phyloP scores from a whole-genome alignment of 1,140 invertebrate genomes.

The Penaeus vannamei region DNA sequence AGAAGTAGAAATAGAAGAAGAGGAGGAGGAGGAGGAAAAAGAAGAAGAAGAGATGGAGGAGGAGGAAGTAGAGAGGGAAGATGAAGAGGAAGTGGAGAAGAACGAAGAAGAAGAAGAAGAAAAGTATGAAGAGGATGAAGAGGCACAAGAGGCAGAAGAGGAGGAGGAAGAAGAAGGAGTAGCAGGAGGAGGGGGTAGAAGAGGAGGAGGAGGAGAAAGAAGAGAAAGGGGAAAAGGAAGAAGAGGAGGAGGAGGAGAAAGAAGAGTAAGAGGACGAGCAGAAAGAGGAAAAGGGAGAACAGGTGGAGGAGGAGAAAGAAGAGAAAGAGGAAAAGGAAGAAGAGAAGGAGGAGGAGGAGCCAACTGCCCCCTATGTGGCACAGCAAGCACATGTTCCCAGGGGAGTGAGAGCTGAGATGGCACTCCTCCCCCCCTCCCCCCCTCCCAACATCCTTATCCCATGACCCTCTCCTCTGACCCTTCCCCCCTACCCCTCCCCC shows the following conservation, averaged over 20 bases:
- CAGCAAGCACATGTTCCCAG: background rate
- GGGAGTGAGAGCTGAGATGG: too few species aligned
- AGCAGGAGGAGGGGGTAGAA: background rate
- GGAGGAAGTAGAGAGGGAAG: background rate
- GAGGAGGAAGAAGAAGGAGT: background rate
- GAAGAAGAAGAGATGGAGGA: background rate
- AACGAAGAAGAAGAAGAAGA: background rate
- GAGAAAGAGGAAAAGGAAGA: background rate
- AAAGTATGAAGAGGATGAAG: background rate
- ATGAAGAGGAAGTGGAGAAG: background rate
- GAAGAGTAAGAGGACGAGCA: constrained; percentile 6
- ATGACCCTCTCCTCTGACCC: background rate
- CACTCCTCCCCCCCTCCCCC: too few species aligned
- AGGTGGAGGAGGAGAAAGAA: background rate
- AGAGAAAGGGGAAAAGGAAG: background rate
- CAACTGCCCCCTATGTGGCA: background rate
- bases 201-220: background rate
- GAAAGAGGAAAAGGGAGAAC: background rate
- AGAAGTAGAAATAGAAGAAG: background rate
- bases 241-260: background rate
- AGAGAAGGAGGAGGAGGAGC: constrained; percentile 11
- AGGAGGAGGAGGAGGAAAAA: too few species aligned
- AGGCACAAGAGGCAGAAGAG: background rate
- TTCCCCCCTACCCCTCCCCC: too few species aligned
- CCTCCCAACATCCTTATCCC: background rate